Evolutionary conservation across 2,888 invertebrate genomes (phyloP), one percentile per base, ranked within the genome.

Genomic region (Epicampocera succincta): DNA sequence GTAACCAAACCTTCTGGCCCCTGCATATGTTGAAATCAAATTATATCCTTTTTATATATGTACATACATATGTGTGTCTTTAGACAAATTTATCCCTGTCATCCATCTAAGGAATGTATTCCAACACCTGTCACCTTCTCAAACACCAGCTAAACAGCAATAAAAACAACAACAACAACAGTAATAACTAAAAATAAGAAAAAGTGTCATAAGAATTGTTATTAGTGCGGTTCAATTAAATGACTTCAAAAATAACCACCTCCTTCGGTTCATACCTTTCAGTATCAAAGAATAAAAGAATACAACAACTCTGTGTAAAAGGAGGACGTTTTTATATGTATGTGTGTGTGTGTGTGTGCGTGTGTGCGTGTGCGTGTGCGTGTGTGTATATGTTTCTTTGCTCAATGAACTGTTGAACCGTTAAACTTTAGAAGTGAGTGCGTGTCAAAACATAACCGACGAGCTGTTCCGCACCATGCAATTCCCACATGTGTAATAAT

Each of bases 391-490:
- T 19, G 19, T 71, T 19, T 46, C 21, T 48, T 73, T 84, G 84
- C 77, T 76, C 82, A 75, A 80, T 80, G 83, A 84, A 84, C 84
- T 80, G 74, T 71, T 83, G 84, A 84, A 84, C 84, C 82, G 81
- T 72, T 82, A 82, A 82, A 82, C 74, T 75, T 61, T 38, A 76
- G 72, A 77, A 81, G 79, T 88, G 86, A 86, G 87, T 89, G 89
- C 89, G 89, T 89, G 89, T 89, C 89, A 89, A 88, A 89, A 89
- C 87, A 89, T 56, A 75, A 79, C 73, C 79, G 80, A 74, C 73
- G 74, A 77, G 44, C 60, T 72, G 72, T 71, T 69, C 65, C 52
- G 33, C 80, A 71, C 80, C 83, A 76, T 73, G 73, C 80, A 80
- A 79, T 83, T 83, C 80, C 83, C 83, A 82, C 83, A 83, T 82